Base-by-base conservation (phyloP, 2,113 vertebrate genomes). In the Petroica traversi region DNA sequence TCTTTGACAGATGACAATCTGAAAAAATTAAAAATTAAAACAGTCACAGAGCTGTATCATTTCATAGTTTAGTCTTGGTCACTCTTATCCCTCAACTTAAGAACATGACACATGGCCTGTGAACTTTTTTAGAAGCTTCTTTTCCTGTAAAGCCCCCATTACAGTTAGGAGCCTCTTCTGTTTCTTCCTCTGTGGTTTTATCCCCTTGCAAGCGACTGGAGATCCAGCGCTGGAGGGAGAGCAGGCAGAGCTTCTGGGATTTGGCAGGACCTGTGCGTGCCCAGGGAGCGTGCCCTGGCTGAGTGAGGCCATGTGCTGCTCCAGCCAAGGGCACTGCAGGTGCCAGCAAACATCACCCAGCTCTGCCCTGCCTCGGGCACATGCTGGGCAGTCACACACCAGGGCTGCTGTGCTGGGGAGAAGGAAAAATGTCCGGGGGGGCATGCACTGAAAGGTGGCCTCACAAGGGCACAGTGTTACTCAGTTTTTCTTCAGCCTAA, bases 401-500 rank as follows among this genome's bases (percentile, higher is more conserved):
- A 6, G 59, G 45, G 13, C 88, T 92, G 51, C 4, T 88, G 63
- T 15, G 61, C 74, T 52, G 62, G 62, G n/a, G 19, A 55, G 57
- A 28, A 75, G 78, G 38, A 91, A 94, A 94, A 94, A 55, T 91
- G 67, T 74, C 40, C 40, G 63, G 84, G 74, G 77, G 83, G 75
- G 52, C 74, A 82, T 19, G 29, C 57, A 68, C 74, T 82, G 77
- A 75, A 92, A 97, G 89, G 89, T 97, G 87, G 89, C 92, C 92
- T 96, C 86, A 76, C 93, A 97, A 97, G 95, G 94, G 79, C 97
- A 97, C 63, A 87, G 17, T 89, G 90, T 92, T 88, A 72, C 72
- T 68, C 88, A 86, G 96, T 95, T 97, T 97, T 97, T 97, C 96
- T 96, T 87, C 93, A 92, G 72, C 79, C 80, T 85, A 91, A 98